Evolutionary conservation across 2,113 vertebrate genomes (phyloP).

Genomic region (Anarhynchus alexandrinus): DNA sequence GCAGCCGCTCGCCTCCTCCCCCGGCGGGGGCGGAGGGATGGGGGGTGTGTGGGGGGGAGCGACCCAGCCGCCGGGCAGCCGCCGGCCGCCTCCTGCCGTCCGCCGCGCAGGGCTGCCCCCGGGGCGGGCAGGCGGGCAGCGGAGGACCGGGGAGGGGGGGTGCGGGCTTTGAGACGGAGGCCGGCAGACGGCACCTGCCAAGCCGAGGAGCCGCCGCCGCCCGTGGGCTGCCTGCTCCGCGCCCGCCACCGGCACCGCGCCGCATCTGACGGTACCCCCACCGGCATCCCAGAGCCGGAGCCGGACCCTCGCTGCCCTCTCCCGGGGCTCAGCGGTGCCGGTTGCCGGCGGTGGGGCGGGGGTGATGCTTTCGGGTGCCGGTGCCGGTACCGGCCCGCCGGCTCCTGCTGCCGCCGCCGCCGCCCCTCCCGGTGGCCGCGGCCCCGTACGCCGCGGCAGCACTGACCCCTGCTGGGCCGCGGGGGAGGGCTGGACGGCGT

Average conservation of each 20-base stretch:
- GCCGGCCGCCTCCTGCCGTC: neutral
- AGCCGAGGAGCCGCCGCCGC: neutral
- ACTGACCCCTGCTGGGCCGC: slow-evolving; percentile 57
- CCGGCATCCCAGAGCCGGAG: neutral
- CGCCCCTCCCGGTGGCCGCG: neutral
- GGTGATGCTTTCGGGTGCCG: no score
- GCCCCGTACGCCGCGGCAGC: neutral
- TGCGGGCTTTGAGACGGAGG: neutral
- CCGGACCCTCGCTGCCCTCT: neutral
- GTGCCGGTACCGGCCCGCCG: neutral
- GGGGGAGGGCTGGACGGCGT: neutral
- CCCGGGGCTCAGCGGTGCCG: neutral
- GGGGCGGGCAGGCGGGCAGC: neutral
- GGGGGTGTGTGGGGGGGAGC: no score
- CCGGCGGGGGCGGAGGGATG: neutral
- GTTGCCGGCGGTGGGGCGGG: neutral
- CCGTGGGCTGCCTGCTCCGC: neutral
- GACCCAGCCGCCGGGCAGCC: neutral
- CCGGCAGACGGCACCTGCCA: neutral
- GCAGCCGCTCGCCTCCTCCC: neutral
- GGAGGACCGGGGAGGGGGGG: no score
- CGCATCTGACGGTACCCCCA: no score
- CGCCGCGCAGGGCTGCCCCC: no score
- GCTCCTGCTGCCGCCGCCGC: neutral
- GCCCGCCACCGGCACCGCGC: no score